phyloP scores from a whole-genome alignment of 2,888 invertebrate species.

The Lamproptera curius region DNA sequence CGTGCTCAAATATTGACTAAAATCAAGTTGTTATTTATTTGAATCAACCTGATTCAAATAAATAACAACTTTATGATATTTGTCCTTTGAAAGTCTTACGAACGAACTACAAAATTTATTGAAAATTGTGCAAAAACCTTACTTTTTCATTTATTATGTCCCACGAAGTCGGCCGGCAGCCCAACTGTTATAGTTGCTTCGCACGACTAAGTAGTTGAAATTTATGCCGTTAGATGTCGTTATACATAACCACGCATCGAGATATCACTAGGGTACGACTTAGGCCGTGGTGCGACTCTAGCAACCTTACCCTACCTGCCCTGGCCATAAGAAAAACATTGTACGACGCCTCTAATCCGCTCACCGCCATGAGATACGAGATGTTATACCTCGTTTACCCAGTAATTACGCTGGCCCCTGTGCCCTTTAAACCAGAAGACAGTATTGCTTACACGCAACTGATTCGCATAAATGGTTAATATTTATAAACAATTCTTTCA shows the following conservation, averaged over 20 bases:
- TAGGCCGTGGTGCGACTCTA: too few species aligned
- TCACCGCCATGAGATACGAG: too few species aligned
- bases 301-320: not conserved
- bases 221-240: not conserved
- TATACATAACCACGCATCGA: not conserved
- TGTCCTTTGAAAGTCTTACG: too few species aligned
- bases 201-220: not conserved
- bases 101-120: not conserved
- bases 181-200: not conserved
- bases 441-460: too few species aligned
- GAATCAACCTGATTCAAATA: not conserved
- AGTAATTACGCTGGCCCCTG: too few species aligned
- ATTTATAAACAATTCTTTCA: too few species aligned
- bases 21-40: not conserved
- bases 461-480: too few species aligned
- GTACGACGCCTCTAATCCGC: too few species aligned
- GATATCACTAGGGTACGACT: not conserved
- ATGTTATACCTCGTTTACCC: too few species aligned
- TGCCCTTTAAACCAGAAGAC: too few species aligned
- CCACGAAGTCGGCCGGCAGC: not conserved
- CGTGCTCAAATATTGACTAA: not conserved
- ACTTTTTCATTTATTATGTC: not conserved
- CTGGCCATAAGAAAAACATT: too few species aligned
- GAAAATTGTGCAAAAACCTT: not conserved
- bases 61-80: not conserved